Conservation (phyloP, 2,797 vertebrate genomes). For the Poeciliopsis infans region DNA sequence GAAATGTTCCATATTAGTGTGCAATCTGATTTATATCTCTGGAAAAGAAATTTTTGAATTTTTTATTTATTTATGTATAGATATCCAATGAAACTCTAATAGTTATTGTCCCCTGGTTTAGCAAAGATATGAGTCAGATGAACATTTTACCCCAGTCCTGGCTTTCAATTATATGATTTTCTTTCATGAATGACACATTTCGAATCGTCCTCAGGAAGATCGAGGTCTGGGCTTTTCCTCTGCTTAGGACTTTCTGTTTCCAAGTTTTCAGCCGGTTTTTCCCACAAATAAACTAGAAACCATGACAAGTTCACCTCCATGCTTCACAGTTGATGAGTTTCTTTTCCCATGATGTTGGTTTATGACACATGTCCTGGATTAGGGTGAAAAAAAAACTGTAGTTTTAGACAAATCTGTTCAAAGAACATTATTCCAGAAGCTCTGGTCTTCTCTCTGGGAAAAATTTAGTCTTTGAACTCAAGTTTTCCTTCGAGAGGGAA, state of each 20-base stretch:
- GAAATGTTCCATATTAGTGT: not conserved
- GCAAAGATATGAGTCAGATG: not conserved
- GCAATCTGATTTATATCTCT: not conserved
- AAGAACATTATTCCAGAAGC: not conserved
- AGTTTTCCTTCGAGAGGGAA: not conserved
- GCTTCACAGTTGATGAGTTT: not conserved
- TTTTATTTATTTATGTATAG: not conserved
- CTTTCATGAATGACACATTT: not conserved
- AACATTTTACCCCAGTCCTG: not conserved
- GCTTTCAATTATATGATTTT: not conserved
- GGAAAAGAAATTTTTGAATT: not conserved
- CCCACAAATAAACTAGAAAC: not conserved
- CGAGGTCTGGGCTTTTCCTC: no score
- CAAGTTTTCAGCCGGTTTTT: not conserved
- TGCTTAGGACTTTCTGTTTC: not conserved
- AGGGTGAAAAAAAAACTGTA: no score
- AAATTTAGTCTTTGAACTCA: not conserved
- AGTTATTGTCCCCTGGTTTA: not conserved
- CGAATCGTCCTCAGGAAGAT: not conserved
- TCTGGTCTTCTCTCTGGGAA: not conserved
- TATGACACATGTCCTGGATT: not conserved
- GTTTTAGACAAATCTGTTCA: not conserved
- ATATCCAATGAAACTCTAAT: not conserved
- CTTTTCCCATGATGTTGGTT: not conserved
- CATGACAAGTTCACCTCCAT: not conserved